phyloP scores from a whole-genome alignment of 2,888 invertebrate genomes.

The Venusia cambrica region DNA sequence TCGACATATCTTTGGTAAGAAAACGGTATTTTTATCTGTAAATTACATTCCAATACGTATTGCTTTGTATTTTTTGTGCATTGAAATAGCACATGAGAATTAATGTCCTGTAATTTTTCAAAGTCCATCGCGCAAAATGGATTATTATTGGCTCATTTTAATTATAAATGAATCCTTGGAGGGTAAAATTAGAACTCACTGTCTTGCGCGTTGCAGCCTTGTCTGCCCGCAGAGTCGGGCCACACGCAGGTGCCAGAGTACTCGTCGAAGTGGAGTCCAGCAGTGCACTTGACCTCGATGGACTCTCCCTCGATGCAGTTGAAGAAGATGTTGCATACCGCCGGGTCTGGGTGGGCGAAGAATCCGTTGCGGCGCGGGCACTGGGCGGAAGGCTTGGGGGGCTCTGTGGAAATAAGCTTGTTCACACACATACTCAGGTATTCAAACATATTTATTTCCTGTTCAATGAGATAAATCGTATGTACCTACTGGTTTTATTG shows the following conservation, averaged over 20 bases:
- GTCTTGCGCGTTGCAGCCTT: conserved; percentile 83
- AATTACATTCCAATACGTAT: no score
- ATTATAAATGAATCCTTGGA: no score
- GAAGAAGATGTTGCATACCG: conserved; percentile 92
- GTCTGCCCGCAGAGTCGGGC: conserved; percentile 90
- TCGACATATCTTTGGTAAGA: no score
- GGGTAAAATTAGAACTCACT: conserved; percentile 65
- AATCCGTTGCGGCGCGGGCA: conserved; percentile 94
- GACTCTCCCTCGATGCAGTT: conserved; percentile 94
- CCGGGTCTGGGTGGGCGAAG: conserved; percentile 92
- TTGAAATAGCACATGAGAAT: no score
- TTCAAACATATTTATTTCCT: no score
- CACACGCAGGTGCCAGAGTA: conserved; percentile 94
- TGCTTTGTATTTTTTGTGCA: no score
- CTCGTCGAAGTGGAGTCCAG: conserved; percentile 94
- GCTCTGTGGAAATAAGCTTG: conserved; percentile 78
- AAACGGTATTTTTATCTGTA: no score
- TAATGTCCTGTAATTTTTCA: no score
- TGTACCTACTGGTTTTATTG: no score
- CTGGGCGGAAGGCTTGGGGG: conserved; percentile 84
- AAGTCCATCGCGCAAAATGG: no score
- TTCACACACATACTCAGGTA: not conserved
- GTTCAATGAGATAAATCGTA: no score
- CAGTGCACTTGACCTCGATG: conserved; percentile 90
- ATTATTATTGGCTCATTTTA: no score